A percentile compares a stretch with the other conserved stretches of the same genome.
These are phyloP conservation scores for Cuculus canorus DNA, from an alignment of 2,797 vertebrate genomes.

Conservation along the genomic window DNA sequence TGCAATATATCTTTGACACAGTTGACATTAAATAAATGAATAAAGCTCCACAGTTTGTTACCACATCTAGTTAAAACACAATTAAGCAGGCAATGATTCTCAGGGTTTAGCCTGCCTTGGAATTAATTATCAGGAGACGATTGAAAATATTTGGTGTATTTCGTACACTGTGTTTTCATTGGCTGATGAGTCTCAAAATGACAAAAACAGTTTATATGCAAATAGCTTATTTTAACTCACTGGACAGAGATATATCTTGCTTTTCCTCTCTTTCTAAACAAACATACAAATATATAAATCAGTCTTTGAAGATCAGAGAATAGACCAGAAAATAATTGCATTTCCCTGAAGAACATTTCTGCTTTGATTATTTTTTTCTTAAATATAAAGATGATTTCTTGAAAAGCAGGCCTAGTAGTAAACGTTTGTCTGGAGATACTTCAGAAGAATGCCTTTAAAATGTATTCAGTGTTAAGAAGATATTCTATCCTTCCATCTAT, in stretches of 20 bases:
- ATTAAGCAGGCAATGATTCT: background rate
- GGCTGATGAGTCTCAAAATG: background rate
- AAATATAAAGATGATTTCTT: background rate
- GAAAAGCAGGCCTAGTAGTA: background rate
- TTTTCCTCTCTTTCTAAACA: background rate
- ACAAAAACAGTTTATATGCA: accelerated
- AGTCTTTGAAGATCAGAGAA: background rate
- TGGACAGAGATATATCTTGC: background rate
- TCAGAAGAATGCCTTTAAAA: background rate
- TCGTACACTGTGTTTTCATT: background rate
- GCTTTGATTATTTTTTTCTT: background rate
- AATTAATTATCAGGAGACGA: background rate
- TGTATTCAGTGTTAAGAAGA: background rate
- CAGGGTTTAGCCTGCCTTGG: background rate
- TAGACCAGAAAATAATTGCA: background rate
- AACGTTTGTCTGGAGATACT: background rate
- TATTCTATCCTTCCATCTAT: background rate
- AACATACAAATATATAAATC: background rate
- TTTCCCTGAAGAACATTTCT: background rate
- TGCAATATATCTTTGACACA: background rate
- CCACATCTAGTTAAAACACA: background rate
- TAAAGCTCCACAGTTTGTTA: background rate
- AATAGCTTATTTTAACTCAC: background rate
- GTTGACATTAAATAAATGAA: background rate
- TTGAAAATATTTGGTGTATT: background rate